A percentile compares a stretch with the other conserved stretches of the same genome.
phyloP scores from a whole-genome alignment of 2,797 vertebrate species.

The Rhodeus uyekii region DNA sequence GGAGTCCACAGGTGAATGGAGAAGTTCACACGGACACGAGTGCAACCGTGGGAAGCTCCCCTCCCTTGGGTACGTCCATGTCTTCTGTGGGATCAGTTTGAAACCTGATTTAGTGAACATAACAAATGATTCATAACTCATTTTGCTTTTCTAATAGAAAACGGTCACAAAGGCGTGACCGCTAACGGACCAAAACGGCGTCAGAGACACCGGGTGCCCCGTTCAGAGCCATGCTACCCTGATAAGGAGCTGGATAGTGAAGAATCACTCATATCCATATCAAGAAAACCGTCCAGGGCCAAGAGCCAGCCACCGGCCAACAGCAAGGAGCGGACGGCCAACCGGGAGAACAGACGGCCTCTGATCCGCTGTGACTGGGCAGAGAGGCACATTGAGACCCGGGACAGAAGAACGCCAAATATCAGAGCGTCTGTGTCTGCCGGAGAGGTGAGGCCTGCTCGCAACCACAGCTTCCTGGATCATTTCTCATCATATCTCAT shows the following conservation, averaged over 20 bases:
- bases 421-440: slow-evolving; percentile 77
- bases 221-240: slow-evolving; percentile 55
- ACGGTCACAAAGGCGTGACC: slow-evolving; percentile 41
- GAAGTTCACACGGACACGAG: slow-evolving; percentile 40
- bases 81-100: background rate
- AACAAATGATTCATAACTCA: background rate
- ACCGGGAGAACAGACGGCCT: slow-evolving; percentile 75
- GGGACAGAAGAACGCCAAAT: slow-evolving; percentile 79
- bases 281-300: slow-evolving; percentile 72
- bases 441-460: slow-evolving; percentile 79
- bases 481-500: too few species aligned
- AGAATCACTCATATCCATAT: slow-evolving; percentile 58
- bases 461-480: too few species aligned
- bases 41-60: slow-evolving; percentile 16
- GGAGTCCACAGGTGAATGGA: slow-evolving; percentile 22
- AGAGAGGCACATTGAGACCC: slow-evolving; percentile 75
- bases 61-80: slow-evolving; percentile 42
- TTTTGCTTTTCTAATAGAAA: slow-evolving; percentile 53
- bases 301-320: slow-evolving; percentile 74
- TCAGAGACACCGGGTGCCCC: slow-evolving; percentile 56
- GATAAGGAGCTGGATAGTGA: slow-evolving; percentile 67
- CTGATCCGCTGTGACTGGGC: slow-evolving; percentile 83
- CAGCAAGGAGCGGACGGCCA: slow-evolving; percentile 66
- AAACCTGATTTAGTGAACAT: background rate
- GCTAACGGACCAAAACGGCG: slow-evolving; percentile 40